A percentile compares a stretch with the other conserved stretches of the same genome.
phyloP scores from a whole-genome alignment of 2,113 vertebrate genomes.

The Puntigrus tetrazona region DNA sequence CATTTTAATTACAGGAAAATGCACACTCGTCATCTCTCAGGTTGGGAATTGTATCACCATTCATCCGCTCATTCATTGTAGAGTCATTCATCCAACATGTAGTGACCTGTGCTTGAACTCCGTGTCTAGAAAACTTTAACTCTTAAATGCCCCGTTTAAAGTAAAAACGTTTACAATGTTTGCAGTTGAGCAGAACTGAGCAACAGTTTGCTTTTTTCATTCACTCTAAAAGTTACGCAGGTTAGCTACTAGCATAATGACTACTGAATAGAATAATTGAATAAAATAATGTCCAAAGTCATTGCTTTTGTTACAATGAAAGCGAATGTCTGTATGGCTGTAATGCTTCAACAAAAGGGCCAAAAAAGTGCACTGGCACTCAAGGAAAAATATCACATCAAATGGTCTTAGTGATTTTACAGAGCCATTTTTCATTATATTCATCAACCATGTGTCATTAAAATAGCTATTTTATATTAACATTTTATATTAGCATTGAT shows the following conservation, averaged over 20 bases:
- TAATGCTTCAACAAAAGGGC: too few species aligned
- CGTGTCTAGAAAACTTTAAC: conserved; percentile 7
- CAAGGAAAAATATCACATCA: too few species aligned
- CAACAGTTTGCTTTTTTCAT: not conserved
- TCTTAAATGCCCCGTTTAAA: not conserved
- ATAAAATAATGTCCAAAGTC: too few species aligned
- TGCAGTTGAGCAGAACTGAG: not conserved
- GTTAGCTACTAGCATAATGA: not conserved
- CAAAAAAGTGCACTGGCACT: too few species aligned
- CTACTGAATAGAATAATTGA: too few species aligned
- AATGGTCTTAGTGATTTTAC: too few species aligned
- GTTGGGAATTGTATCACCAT: not conserved
- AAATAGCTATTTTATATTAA: too few species aligned
- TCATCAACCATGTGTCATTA: too few species aligned
- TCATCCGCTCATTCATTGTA: not conserved
- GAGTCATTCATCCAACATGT: not conserved
- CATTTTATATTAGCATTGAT: too few species aligned
- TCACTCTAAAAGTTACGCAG: not conserved
- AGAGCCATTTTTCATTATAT: too few species aligned
- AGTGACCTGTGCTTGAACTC: not conserved
- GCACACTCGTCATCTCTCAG: not conserved
- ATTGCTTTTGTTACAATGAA: not conserved
- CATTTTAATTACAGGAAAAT: not conserved
- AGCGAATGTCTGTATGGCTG: not conserved
- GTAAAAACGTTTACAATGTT: not conserved